These are phyloP conservation scores for Halictus rubicundus DNA, from an alignment of 1,140 invertebrate genomes.

Conservation along the genomic window DNA sequence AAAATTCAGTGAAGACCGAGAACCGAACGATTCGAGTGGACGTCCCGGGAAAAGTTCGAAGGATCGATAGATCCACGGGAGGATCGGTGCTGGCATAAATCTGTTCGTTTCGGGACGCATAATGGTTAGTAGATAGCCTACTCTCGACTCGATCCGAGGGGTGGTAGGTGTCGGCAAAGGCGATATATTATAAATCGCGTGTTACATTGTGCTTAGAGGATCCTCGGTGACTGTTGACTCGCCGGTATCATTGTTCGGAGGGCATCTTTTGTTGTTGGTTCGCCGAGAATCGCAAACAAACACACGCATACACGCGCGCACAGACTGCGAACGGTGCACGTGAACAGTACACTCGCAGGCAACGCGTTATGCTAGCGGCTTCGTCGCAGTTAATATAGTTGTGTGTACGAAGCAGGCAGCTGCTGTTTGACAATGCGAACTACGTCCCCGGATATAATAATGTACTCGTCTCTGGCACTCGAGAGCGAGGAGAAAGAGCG, in stretches of 20 bases:
- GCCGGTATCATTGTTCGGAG: conserved; percentile 75
- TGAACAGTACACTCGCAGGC: too few species aligned
- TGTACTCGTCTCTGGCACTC: conserved; percentile 72
- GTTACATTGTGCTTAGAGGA: conserved; percentile 77
- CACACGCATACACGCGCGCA: conserved; percentile 67
- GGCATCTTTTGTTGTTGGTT: conserved; percentile 74
- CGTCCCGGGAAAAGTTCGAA: conserved; percentile 6
- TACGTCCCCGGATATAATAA: conserved; percentile 76
- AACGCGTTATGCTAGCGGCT: too few species aligned
- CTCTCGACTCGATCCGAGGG: conserved; percentile 51
- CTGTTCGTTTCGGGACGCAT: conserved; percentile 42
- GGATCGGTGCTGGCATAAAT: conserved; percentile 25
- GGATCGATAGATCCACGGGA: background rate
- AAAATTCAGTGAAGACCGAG: too few species aligned
- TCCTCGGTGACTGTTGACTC: conserved; percentile 78
- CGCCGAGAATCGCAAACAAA: conserved; percentile 76
- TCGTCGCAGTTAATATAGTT: conserved; percentile 76
- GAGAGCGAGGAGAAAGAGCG: too few species aligned
- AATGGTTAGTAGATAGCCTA: conserved; percentile 56
- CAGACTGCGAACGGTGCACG: background rate
- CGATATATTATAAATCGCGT: conserved; percentile 77
- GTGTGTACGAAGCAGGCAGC: conserved; percentile 71
- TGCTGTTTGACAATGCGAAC: conserved; percentile 77
- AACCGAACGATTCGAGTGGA: too few species aligned
- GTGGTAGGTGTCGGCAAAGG: conserved; percentile 56